phyloP scores from a whole-genome alignment of 2,888 invertebrate genomes.

The Lottia gigantea region DNA sequence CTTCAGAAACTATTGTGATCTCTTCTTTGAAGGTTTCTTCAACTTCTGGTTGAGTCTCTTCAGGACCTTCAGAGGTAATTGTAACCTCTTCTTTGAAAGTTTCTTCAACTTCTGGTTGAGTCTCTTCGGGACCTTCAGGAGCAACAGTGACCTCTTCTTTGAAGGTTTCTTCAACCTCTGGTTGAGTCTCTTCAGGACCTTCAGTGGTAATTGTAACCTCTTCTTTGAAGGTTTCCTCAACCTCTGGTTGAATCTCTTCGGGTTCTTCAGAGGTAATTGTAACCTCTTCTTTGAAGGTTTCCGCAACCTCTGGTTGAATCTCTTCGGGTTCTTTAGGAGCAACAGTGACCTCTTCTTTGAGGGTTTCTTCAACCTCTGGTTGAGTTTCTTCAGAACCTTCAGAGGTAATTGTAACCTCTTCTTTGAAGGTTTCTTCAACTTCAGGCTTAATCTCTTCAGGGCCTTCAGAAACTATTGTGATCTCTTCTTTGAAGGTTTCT shows the following conservation, averaged over 20 bases:
- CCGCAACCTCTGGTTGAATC: not conserved
- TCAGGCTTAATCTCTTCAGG: not conserved
- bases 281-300: not conserved
- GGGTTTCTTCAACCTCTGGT: slow-evolving; percentile 14
- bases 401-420: not conserved
- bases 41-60: not conserved
- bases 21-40: not conserved
- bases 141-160: not conserved
- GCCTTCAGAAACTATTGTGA: not conserved
- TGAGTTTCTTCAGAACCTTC: slow-evolving; percentile 14
- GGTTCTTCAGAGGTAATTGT: not conserved
- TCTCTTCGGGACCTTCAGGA: not conserved
- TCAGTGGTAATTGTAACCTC: not conserved
- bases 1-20: not conserved
- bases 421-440: slow-evolving; percentile 3
- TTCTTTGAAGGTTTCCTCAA: slow-evolving; percentile 5
- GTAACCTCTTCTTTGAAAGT: not conserved
- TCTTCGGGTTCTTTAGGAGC: not conserved
- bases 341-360: slow-evolving; percentile 6
- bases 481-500: slow-evolving; percentile 12
- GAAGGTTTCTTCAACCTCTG: slow-evolving; percentile 8
- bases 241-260: not conserved
- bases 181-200: not conserved
- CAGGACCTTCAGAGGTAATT: not conserved
- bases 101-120: not conserved